Evolutionary conservation across 2,113 vertebrate species (phyloP), one percentile per base, ranked within the genome.

Genomic region (Elachura formosa): DNA sequence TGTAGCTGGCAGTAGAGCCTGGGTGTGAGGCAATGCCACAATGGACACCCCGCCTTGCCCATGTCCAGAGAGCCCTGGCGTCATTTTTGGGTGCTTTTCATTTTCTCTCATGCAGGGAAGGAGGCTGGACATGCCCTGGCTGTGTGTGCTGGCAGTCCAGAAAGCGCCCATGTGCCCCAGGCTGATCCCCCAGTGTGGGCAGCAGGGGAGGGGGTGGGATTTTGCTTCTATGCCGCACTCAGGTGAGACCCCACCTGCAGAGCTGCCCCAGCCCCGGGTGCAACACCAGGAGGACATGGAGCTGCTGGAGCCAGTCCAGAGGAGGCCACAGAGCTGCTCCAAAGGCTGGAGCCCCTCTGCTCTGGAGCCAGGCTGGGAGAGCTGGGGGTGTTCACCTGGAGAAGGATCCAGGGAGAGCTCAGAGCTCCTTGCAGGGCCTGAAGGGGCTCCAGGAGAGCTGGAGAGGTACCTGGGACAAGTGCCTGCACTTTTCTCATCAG

Each of bases 11-110:
- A 59, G 71, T 12, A 89, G 43, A 26, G 9, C 22, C 56, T 5
- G 51, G 66, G 40, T 0, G 3, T 2, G 9, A 49, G 13, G 58
- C 48, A 48, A 29, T 11, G 40, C 11, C 72, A 33, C 22, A 13
- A 9, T 5, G 9, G 20, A 59, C 36, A 69, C n/a, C n/a, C 17
- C 51, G 23, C 45, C 12, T 16, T 18, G n/a, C 11, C 31, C n/a
- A 6, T 2, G 22, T 38, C 54, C 36, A 51, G 29, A 38, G 51
- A 5, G 3, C 29, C 7, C 1, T 1, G 8, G 51, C 11, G 12
- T 2, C 1, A 1, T 14, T 45, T 73, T 45, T 3, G 4, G 3
- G 2, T 29, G 38, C 0, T n/a, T 21, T 59, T n/a, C 38, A 31
- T 68, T 28, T 22, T 10, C 11, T 45, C 7, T 73, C 7, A 52